These are phyloP conservation scores for Elephantulus edwardii DNA, from an alignment of 2,113 vertebrate genomes.

Conservation along the genomic window DNA sequence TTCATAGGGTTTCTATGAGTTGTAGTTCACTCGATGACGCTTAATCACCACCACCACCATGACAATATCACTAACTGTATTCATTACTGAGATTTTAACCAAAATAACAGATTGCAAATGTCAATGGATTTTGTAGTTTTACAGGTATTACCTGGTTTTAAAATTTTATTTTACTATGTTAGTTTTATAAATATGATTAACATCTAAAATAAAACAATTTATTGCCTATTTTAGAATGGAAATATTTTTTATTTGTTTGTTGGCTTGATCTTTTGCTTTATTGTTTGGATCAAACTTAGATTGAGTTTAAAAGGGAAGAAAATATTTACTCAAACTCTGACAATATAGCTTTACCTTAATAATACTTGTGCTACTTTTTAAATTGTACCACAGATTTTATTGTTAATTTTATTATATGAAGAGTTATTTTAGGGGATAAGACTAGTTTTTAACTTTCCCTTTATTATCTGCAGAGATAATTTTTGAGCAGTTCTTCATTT, in stretches of 20 bases:
- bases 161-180: background rate
- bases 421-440: too few relatives aligned
- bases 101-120: background rate
- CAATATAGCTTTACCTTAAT: background rate
- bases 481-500: too few relatives aligned
- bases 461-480: too few relatives aligned
- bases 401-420: background rate
- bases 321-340: background rate
- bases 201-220: too few relatives aligned
- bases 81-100: background rate
- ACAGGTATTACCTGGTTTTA: background rate
- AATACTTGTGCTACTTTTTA: background rate
- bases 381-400: background rate
- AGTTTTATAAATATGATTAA: background rate
- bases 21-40: too few relatives aligned
- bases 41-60: too few relatives aligned
- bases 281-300: background rate
- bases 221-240: too few relatives aligned
- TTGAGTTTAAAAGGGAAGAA: background rate
- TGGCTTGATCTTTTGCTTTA: too few relatives aligned
- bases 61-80: too few relatives aligned
- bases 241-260: too few relatives aligned
- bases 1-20: too few relatives aligned
- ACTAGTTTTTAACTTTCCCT: too few relatives aligned
- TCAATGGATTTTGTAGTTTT: background rate